Percentiles rank a stretch among this genome's conserved stretches.
phyloP scores from a whole-genome alignment of 2,888 invertebrate species.

The Perithous albicinctus region DNA sequence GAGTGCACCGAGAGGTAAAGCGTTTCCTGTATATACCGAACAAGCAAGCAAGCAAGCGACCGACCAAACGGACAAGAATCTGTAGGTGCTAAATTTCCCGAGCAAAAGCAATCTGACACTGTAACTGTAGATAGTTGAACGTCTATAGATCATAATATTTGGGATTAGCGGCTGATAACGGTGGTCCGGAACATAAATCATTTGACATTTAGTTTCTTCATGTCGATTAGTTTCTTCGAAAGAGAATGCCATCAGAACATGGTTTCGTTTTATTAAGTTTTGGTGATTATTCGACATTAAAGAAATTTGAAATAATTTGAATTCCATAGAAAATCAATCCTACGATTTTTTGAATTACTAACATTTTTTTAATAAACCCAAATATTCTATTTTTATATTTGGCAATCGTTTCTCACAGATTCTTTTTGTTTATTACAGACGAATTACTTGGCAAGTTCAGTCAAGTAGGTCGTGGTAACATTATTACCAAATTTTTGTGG shows the following conservation, averaged over 20 bases:
- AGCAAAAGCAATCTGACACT: slow-evolving; percentile 29
- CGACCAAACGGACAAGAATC: slow-evolving; percentile 45
- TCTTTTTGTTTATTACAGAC: too few relatives aligned
- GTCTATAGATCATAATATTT: neutral
- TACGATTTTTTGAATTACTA: too few relatives aligned
- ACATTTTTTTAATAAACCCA: too few relatives aligned
- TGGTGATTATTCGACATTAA: neutral
- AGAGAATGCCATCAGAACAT: neutral
- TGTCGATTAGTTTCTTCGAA: neutral
- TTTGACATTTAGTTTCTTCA: neutral
- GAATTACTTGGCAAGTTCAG: too few relatives aligned
- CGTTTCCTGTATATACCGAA: slow-evolving; percentile 32
- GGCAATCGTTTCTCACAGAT: too few relatives aligned
- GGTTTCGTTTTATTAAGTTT: neutral
- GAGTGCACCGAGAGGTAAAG: slow-evolving; percentile 52
- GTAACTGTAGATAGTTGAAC: neutral
- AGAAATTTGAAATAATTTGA: too few relatives aligned
- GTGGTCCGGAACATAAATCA: neutral
- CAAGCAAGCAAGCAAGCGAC: slow-evolving; percentile 10
- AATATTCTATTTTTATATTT: too few relatives aligned
- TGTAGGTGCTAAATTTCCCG: slow-evolving; percentile 45
- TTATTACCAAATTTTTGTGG: too few relatives aligned
- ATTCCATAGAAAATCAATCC: too few relatives aligned
- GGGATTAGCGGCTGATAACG: neutral
- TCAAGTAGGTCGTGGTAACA: too few relatives aligned